Conservation (phyloP, 2,888 invertebrate genomes). For the Cepaea hortensis region DNA sequence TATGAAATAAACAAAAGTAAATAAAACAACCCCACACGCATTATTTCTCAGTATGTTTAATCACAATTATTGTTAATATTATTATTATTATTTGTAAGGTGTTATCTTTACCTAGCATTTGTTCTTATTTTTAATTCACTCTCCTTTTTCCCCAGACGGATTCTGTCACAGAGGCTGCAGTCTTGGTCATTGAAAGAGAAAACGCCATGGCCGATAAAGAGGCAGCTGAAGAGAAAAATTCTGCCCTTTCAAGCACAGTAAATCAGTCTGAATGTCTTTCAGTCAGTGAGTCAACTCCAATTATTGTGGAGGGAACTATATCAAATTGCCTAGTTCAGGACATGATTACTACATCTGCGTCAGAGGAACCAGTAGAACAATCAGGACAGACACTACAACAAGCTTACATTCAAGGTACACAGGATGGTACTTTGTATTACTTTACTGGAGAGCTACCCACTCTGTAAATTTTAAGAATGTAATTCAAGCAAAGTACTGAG, state of each 20-base stretch:
- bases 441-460: conserved; percentile 40
- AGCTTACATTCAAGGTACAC: conserved; percentile 37
- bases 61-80: no score
- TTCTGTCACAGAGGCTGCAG: conserved; percentile 26
- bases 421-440: conserved; percentile 42
- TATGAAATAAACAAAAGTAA: no score
- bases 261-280: conserved; percentile 19
- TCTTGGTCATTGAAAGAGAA: conserved; percentile 27
- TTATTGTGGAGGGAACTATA: conserved; percentile 18
- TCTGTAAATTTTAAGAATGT: conserved; percentile 1
- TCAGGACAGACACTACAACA: conserved; percentile 27
- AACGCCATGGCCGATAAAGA: conserved; percentile 31
- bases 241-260: neutral
- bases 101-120: no score
- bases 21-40: no score
- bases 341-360: conserved; percentile 13
- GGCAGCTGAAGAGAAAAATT: conserved; percentile 14
- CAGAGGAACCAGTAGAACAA: conserved; percentile 35
- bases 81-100: no score
- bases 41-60: no score
- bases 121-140: no score
- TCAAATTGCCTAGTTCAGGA: conserved; percentile 27
- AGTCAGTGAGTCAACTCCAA: conserved; percentile 6
- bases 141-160: conserved; percentile 21
- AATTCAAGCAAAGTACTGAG: neutral